A percentile compares a stretch with the other conserved stretches of the same genome.
These are phyloP conservation scores for Rhagoletis zephyria DNA, from an alignment of 1,140 invertebrate species.

Conservation along the genomic window DNA sequence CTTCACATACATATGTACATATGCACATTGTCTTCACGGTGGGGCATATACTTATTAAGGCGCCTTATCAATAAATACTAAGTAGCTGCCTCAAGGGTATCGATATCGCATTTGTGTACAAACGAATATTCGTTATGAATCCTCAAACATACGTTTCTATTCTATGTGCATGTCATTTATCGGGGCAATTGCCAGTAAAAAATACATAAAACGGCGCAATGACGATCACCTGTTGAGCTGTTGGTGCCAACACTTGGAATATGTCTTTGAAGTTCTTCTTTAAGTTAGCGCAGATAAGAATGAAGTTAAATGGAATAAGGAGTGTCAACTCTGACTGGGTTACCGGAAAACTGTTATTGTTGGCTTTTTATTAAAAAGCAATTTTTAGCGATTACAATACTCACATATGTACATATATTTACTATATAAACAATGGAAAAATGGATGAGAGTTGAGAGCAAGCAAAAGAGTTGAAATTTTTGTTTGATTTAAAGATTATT, in stretches of 20 bases:
- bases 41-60: neutral
- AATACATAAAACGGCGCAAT: constrained; percentile 30
- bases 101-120: neutral
- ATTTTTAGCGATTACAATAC: neutral
- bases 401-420: too few relatives aligned
- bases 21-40: neutral
- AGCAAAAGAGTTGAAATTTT: too few relatives aligned
- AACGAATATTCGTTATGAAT: neutral
- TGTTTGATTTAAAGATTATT: too few relatives aligned
- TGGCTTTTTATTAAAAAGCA: constrained; percentile 37
- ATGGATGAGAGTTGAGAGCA: too few relatives aligned
- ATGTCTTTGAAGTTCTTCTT: neutral
- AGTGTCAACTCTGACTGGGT: neutral
- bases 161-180: constrained; percentile 43
- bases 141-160: neutral
- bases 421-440: too few relatives aligned
- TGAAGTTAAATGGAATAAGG: constrained; percentile 17
- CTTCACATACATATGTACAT: too few relatives aligned
- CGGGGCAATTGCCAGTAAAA: constrained; percentile 30
- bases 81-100: constrained; percentile 46
- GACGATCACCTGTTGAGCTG: constrained; percentile 46
- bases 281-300: neutral
- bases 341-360: constrained; percentile 24
- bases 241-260: constrained; percentile 6
- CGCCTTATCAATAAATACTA: constrained; percentile 47